phyloP scores from a whole-genome alignment of 2,113 vertebrate genomes.

The Plestiodon gilberti region DNA sequence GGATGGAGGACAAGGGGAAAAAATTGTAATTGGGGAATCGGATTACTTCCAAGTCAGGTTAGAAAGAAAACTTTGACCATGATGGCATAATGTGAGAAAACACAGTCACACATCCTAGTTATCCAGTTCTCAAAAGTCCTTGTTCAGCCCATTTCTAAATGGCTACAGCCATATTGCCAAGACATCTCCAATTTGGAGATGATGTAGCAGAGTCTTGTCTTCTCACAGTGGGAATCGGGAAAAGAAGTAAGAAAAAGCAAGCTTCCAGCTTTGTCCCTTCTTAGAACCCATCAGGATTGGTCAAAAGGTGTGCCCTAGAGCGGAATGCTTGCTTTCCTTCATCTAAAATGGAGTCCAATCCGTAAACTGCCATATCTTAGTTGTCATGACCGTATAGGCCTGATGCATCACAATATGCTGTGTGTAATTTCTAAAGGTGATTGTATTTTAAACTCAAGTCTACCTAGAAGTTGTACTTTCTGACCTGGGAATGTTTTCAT shows the following conservation, averaged over 20 bases:
- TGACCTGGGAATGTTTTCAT: background rate
- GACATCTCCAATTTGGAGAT: background rate
- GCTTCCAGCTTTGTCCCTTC: background rate
- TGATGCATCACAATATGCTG: background rate
- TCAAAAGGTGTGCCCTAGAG: background rate
- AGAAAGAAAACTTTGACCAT: background rate
- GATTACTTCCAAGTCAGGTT: background rate
- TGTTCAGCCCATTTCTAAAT: background rate
- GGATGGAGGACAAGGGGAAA: background rate
- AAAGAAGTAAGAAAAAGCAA: background rate
- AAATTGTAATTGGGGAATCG: background rate
- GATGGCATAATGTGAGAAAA: background rate
- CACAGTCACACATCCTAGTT: background rate
- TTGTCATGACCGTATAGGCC: background rate
- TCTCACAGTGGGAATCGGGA: background rate
- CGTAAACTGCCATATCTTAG: background rate
- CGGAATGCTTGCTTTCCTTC: background rate
- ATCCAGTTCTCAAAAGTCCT: background rate
- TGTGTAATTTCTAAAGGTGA: background rate
- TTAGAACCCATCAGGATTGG: background rate
- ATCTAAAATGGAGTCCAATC: background rate
- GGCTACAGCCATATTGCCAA: background rate
- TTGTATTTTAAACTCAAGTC: background rate
- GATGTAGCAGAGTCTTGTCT: background rate
- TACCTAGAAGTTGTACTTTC: no score